Evolutionary conservation across 2,797 vertebrate species (phyloP), one percentile per base, ranked within the genome.

Genomic region (Capromys pilorides): DNA sequence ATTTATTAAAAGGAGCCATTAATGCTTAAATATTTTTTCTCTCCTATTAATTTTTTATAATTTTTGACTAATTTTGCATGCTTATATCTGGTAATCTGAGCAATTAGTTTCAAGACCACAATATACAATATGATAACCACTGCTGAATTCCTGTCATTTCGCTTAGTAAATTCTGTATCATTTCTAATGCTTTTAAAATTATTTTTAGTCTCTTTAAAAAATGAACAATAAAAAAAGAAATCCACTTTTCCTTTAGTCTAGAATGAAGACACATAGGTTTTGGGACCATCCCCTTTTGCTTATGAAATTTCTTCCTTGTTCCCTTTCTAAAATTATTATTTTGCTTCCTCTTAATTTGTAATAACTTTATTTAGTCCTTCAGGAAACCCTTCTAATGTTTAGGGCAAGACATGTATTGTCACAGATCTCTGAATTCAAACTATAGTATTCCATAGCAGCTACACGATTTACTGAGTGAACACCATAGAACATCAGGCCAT

Each of bases 401-500:
- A 78, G 31, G 13, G 21, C 73, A 57, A 86, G 67, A 86, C 54
- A 93, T 91, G 33, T 51, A 89, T 89, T 92, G 71, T 94, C 64
- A 39, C 2, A 81, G 21, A 93, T 87, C 85, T 94, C 51, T 84
- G 57, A 88, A 97, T 90, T 94, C 62, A 64, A n/a, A 89, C 26
- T 94, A 77, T 10, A 67, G 79, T 80, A 62, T n/a, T 95, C 85
- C 87, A 45, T 95, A 91, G 80, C 22, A 22, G 94, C 54, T 91
- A 96, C 94, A 79, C 96, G 96, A 82, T 51, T 71, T 95, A 94
- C 81, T 88, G 78, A 97, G 9, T 62, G 94, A 93, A 12, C 94
- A 86, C 33, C 73, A 88, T 91, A 93, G 93, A 94, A 96, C 96
- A 93, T 86, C 94, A 92, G 92, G 86, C 49, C 92, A 97, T 95